phyloP scores from a whole-genome alignment of 2,113 vertebrate species.

The Scomber japonicus region DNA sequence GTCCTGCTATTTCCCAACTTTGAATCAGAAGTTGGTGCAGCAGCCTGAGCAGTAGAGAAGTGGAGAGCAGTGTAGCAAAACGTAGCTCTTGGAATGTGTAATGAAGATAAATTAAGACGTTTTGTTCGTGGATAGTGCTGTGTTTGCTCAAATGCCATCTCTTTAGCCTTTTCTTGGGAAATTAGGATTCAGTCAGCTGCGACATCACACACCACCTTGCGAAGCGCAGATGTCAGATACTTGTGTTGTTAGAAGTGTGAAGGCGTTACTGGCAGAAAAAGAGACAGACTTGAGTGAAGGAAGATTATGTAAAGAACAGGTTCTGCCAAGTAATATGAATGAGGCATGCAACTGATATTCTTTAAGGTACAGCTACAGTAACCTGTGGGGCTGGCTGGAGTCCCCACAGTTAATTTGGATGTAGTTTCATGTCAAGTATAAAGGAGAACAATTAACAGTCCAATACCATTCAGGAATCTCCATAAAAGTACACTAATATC shows the following conservation, averaged over 20 bases:
- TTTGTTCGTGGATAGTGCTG: conserved; percentile 64
- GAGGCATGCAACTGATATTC: conserved; percentile 41
- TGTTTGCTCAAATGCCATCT: conserved; percentile 69
- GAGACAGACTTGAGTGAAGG: conserved; percentile 47
- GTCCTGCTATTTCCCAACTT: neutral
- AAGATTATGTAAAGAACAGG: conserved; percentile 62
- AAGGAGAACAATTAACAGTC: neutral
- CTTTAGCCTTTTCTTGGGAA: conserved; percentile 70
- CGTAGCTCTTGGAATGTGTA: conserved; percentile 66
- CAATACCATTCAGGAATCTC: neutral
- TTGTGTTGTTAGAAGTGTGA: conserved; percentile 57
- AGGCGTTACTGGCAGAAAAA: conserved; percentile 46
- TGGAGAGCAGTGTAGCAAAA: conserved; percentile 64
- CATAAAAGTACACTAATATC: neutral
- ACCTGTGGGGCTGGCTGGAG: conserved; percentile 4
- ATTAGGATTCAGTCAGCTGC: conserved; percentile 70
- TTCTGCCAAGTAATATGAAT: conserved; percentile 44
- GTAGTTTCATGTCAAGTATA: conserved; percentile 25
- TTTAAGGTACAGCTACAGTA: neutral
- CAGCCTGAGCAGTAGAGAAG: conserved; percentile 36
- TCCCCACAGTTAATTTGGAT: neutral
- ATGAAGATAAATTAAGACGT: conserved; percentile 83
- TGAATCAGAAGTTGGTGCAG: conserved; percentile 44
- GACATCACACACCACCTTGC: conserved; percentile 68
- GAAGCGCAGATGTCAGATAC: conserved; percentile 71